A percentile compares a stretch with the other conserved stretches of the same genome.
These are phyloP conservation scores for Sander vitreus DNA, from an alignment of 2,113 vertebrate genomes.

Conservation along the genomic window DNA sequence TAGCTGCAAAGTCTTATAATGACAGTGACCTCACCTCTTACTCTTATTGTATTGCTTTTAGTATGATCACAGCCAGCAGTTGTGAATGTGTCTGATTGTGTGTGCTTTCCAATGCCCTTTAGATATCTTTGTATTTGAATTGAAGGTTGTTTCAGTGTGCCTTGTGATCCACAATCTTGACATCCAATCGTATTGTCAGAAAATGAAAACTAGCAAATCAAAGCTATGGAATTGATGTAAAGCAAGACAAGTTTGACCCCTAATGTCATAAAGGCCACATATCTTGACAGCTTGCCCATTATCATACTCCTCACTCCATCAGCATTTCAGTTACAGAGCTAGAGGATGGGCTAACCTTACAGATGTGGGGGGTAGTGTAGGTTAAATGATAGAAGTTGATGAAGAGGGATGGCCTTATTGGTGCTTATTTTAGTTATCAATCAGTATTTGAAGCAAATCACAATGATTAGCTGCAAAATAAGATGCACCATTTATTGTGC, in stretches of 20 bases:
- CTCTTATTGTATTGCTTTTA: constrained; percentile 52
- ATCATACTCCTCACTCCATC: background rate
- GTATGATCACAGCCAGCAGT: constrained; percentile 43
- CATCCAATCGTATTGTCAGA: constrained; percentile 42
- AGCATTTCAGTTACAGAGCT: constrained; percentile 37
- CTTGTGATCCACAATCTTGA: constrained; percentile 27
- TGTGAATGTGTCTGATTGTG: background rate
- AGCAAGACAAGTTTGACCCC: constrained; percentile 56
- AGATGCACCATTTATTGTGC: background rate
- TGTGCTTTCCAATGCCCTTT: constrained; percentile 16
- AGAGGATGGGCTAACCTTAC: constrained; percentile 25
- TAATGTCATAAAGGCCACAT: constrained; percentile 29
- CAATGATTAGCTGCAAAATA: background rate
- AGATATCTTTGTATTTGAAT: constrained; percentile 10
- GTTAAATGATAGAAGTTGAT: constrained; percentile 11
- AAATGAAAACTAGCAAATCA: constrained; percentile 49
- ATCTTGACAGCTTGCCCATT: constrained; percentile 42
- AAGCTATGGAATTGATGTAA: constrained; percentile 53
- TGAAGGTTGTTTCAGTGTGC: constrained; percentile 28
- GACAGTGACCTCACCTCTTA: constrained; percentile 57
- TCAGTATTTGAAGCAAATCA: background rate
- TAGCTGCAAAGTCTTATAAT: constrained; percentile 64
- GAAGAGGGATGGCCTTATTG: background rate
- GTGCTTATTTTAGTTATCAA: background rate
- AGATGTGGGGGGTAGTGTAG: constrained; percentile 11